Evolutionary conservation across 2,888 invertebrate genomes (phyloP), one percentile per base, ranked within the genome.

Genomic region (Drosophila rellima): DNA sequence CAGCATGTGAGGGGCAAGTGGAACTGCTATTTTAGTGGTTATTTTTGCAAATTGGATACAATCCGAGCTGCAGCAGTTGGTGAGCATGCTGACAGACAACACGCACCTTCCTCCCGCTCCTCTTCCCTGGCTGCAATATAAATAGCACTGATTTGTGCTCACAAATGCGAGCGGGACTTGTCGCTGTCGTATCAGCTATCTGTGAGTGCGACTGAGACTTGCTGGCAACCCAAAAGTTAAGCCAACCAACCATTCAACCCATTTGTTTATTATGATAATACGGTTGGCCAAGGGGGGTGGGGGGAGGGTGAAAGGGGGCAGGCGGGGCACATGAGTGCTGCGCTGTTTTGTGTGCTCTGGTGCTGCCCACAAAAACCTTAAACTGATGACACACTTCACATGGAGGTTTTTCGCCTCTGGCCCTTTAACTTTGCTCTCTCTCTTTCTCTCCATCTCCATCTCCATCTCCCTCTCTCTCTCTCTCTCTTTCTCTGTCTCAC

Each of bases 361-460:
- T 45, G 51, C 68, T 78, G 89, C 56, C 89, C 83, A 83, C 83
- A 84, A 84, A 84, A 83, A 83, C 83, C 83, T 82, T 83, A 83
- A 90, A 89, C 83, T 80, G 90, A 89, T 89, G 88, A 83, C 90
- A 89, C 85, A 90, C 88, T 89, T 88, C 81, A 88, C 80, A 82
- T 86, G 74, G 78, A 80, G 74, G 77, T 75, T 73, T 78, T 77
- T 77, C 33, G 82, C 85, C 88, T 78, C 65, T 52, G 78, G 85
- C 70, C 37, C 70, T 74, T 62, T 56, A 44, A 55, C 61, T 61
- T 54, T 55, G 44, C 44, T 20, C 50, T 54, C 42, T 40, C 44
- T 60, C 44, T 61, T 57, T 4, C 44, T 13, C 13, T n/a, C n/a
- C n/a, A n/a, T n/a, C n/a, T n/a, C n/a, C n/a, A n/a, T n/a, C n/a